These are phyloP conservation scores for Antheraea yamamai DNA, from an alignment of 2,888 invertebrate species.

Conservation along the genomic window DNA sequence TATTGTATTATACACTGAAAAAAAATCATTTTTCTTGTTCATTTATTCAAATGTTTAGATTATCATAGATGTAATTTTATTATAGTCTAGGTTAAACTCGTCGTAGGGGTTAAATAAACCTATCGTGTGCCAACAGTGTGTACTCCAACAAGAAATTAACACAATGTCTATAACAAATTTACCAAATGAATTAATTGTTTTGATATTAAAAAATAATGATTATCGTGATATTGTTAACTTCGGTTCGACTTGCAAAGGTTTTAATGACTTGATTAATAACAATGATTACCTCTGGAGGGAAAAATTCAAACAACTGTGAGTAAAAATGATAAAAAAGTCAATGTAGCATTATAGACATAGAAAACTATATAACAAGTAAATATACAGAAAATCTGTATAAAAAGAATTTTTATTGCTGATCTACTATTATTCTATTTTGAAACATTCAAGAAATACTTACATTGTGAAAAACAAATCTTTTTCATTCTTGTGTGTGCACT, in stretches of 20 bases:
- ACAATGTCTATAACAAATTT: slow-evolving; percentile 27
- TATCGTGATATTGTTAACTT: slow-evolving; percentile 75
- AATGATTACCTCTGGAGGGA: slow-evolving; percentile 59
- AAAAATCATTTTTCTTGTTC: not conserved
- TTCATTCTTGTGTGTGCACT: too few species aligned
- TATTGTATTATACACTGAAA: not conserved
- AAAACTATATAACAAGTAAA: too few species aligned
- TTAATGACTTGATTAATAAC: slow-evolving; percentile 66
- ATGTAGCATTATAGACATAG: too few species aligned
- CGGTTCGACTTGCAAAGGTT: slow-evolving; percentile 76
- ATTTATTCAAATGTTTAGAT: not conserved
- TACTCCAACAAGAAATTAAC: not conserved
- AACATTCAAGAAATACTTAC: too few species aligned
- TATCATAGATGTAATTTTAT: too few species aligned
- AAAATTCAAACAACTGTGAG: slow-evolving; percentile 53
- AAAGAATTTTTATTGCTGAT: too few species aligned
- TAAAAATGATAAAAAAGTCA: slow-evolving; percentile 19
- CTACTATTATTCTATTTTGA: too few species aligned
- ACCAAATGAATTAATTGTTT: slow-evolving; percentile 54
- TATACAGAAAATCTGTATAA: too few species aligned
- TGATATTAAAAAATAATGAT: slow-evolving; percentile 46
- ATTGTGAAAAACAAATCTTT: too few species aligned
- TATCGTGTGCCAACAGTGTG: too few species aligned
- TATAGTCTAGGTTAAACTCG: too few species aligned
- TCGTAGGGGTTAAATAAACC: too few species aligned